A percentile compares a stretch with the other conserved stretches of the same genome.
phyloP scores from a whole-genome alignment of 2,797 vertebrate genomes.

The Sarcoramphus papa region DNA sequence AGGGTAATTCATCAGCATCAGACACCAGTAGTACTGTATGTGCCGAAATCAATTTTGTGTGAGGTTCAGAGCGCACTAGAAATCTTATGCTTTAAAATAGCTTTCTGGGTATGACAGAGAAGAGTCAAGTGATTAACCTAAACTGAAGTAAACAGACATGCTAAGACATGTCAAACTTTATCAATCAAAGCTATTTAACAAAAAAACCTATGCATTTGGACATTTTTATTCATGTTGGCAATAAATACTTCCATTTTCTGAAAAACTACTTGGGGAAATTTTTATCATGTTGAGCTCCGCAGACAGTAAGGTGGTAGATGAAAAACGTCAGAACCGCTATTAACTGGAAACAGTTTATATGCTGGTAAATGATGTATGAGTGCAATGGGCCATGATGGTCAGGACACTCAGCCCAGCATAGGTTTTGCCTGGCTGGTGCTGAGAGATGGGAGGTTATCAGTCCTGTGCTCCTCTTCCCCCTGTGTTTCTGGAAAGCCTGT shows the following conservation, averaged over 20 bases:
- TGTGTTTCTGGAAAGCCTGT: not conserved
- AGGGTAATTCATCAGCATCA: constrained; percentile 71
- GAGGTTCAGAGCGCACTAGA: constrained; percentile 47
- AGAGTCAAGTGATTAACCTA: constrained; percentile 40
- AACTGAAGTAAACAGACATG: not conserved
- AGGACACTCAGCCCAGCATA: not conserved
- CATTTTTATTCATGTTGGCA: not conserved
- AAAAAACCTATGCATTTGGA: not conserved
- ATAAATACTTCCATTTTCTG: not conserved
- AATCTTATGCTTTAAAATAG: constrained; percentile 42
- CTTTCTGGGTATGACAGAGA: not conserved
- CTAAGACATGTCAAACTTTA: constrained; percentile 11
- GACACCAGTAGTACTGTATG: constrained; percentile 41
- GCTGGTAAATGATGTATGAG: not conserved
- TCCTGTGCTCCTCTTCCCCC: not conserved
- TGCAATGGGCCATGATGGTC: not conserved
- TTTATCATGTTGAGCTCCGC: not conserved
- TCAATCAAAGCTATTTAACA: constrained; percentile 31
- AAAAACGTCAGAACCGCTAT: not conserved
- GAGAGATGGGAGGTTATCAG: not conserved
- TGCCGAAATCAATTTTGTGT: constrained; percentile 72
- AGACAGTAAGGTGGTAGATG: not conserved
- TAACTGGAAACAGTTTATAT: not conserved
- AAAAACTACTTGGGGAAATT: not conserved
- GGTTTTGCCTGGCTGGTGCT: not conserved